A percentile compares a stretch with the other conserved stretches of the same genome.
These are phyloP conservation scores for Oncorhynchus keta DNA, from an alignment of 2,113 vertebrate genomes.

Conservation along the genomic window DNA sequence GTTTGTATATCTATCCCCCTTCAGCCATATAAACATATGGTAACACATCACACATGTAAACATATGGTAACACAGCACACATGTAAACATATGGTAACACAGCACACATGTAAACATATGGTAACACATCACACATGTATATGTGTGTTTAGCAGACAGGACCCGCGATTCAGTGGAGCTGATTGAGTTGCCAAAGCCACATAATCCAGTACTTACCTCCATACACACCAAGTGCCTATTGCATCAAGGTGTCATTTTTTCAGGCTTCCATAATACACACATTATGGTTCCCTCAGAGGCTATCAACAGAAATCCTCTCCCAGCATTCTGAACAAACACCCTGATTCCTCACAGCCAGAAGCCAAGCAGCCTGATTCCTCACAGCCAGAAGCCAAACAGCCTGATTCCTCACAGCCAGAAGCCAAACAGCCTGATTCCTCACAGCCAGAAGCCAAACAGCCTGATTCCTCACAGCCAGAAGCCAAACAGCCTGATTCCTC, in stretches of 20 bases:
- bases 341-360: background rate
- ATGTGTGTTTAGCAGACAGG: conserved; percentile 34
- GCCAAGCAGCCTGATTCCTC: background rate
- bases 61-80: too few relatives aligned
- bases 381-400: background rate
- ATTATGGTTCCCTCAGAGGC: background rate
- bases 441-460: too few relatives aligned
- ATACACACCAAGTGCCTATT: background rate
- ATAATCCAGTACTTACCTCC: background rate
- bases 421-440: too few relatives aligned
- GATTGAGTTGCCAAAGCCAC: conserved; percentile 45
- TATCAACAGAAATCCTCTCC: background rate
- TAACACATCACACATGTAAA: too few relatives aligned
- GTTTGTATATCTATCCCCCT: background rate
- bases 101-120: too few relatives aligned
- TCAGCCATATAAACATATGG: background rate
- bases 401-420: too few relatives aligned
- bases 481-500: too few relatives aligned
- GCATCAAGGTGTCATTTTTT: background rate
- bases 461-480: too few relatives aligned
- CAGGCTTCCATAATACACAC: background rate
- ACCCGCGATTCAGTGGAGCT: conserved; percentile 41
- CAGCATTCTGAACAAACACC: background rate
- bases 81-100: too few relatives aligned
- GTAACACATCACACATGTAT: background rate